Evolutionary conservation across 2,113 vertebrate genomes (phyloP).

Genomic region (Triplophysa tibetana): DNA sequence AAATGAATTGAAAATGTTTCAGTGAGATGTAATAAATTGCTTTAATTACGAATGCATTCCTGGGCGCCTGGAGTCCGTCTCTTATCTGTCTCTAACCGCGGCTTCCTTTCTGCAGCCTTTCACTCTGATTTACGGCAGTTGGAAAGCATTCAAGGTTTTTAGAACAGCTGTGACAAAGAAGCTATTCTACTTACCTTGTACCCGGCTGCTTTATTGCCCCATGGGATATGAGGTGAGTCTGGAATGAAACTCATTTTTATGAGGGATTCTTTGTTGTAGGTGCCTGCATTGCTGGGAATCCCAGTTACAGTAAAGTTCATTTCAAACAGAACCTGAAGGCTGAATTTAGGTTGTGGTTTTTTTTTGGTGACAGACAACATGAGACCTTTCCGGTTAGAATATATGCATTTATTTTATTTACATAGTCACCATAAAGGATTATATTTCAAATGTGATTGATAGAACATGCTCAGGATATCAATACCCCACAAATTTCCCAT

Average conservation of each 20-base stretch:
- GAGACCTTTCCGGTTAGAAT: constrained; percentile 34
- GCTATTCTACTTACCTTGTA: constrained; percentile 44
- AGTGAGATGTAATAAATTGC: constrained; percentile 48
- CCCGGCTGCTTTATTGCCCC: constrained; percentile 30
- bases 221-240: constrained; percentile 44
- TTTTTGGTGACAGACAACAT: neutral
- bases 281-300: constrained; percentile 6
- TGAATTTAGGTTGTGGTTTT: neutral
- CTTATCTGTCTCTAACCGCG: constrained; percentile 44
- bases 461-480: constrained; percentile 47
- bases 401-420: constrained; percentile 70
- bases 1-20: constrained; percentile 20
- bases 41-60: constrained; percentile 54
- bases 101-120: constrained; percentile 42
- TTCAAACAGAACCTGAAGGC: neutral
- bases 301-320: constrained; percentile 25
- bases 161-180: constrained; percentile 53
- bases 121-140: constrained; percentile 49
- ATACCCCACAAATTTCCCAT: constrained; percentile 38
- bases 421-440: constrained; percentile 55
- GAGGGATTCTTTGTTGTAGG: constrained; percentile 28
- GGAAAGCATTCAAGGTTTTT: constrained; percentile 35
- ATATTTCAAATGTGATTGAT: constrained; percentile 41
- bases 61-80: constrained; percentile 43
- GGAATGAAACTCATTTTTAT: constrained; percentile 44